Base-by-base conservation (phyloP, 2,888 invertebrate genomes). In the Prosopocoilus inquinatus region DNA sequence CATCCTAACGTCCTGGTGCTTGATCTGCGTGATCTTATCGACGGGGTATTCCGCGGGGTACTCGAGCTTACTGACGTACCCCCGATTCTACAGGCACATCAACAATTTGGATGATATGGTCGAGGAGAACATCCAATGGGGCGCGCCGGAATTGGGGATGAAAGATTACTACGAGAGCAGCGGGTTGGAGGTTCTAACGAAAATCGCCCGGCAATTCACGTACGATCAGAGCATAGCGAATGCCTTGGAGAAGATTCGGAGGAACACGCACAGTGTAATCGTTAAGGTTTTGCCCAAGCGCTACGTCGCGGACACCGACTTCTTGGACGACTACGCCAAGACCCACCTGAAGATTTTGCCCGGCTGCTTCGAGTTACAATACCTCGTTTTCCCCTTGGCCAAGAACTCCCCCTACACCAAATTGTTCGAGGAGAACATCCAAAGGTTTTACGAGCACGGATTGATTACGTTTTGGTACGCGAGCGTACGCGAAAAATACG, bases 41-140 rank as follows among this genome's bases (percentile, higher is more conserved):
- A 60, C 60, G 2, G 60, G 59, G 34, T 67, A 66, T 33, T 59
- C 60, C 12, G 65, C 66, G 2, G 64, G 63, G 7, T 47, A 67
- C 32, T 62, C 66, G 7, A 64, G 57, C 28, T 55, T 55, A 13
- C 39, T 65, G 9, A 60, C 59, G 36, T 62, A 61, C 52, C 66
- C 65, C 3, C 55, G 61, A 50, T 66, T 58, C 49, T 57, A 59
- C 3, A 56, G 52, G 39, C 35, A 59, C 34, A 59, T 65, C 2
- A 58, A 64, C 11, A 51, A 58, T 11, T 57, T 65, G 20, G 48
- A 62, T 11, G 66, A 67, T 51, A 59, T 67, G 53, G 50, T 62
- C 2, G 53, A 62, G 7, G 35, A 54, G 16, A 45, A 59, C 16
- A 59, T 64, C 15, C 49, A 49, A 9, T 66, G 66, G 64, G 56